Base-by-base conservation (phyloP, 2,113 vertebrate genomes). In the Nematolebias whitei region DNA sequence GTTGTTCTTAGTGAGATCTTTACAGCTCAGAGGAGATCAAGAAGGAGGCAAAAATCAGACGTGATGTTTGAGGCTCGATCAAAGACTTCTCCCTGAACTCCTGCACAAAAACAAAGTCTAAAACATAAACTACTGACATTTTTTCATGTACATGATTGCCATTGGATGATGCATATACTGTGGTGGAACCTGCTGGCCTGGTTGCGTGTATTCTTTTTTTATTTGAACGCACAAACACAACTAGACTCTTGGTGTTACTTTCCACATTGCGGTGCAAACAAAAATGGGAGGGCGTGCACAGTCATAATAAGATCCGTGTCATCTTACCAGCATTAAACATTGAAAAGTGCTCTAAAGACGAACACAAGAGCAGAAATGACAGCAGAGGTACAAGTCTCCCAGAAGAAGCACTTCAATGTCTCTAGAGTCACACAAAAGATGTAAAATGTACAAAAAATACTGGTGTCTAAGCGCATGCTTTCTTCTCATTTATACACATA, bases 241-340 rank as follows among this genome's bases (percentile, higher is more conserved):
- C 56, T 53, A 26, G 50, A 16, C 71, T 44, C 22, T n/a, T 18
- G 54, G 48, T 72, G 56, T 15, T 26, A 65, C 68, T 80, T 81
- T 83, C 70, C 72, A 49, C 50, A 29, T 26, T n/a, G n/a, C 41
- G 54, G 40, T 71, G 39, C 57, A 73, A 51, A 68, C 50, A 62
- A 35, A 76, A 74, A 20, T 41, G 13, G 67, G 49, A 63, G 59
- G 24, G 69, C 50, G 41, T 20, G 55, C 47, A 16, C 58, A 78
- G 62, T 66, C 19, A 49, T 39, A 64, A 32, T 19, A 60, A 35
- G 19, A 35, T 58, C 13, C 19, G 19, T 50, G 53, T 61, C 22
- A 65, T 64, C 22, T 66, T 53, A 16, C 18, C 23, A 26, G 18
- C 12, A 52, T 19, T 26, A 44, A 18, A 63, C 23, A 50, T 12